Conservation (phyloP, 2,113 vertebrate genomes). For the Crotalus viridis region DNA sequence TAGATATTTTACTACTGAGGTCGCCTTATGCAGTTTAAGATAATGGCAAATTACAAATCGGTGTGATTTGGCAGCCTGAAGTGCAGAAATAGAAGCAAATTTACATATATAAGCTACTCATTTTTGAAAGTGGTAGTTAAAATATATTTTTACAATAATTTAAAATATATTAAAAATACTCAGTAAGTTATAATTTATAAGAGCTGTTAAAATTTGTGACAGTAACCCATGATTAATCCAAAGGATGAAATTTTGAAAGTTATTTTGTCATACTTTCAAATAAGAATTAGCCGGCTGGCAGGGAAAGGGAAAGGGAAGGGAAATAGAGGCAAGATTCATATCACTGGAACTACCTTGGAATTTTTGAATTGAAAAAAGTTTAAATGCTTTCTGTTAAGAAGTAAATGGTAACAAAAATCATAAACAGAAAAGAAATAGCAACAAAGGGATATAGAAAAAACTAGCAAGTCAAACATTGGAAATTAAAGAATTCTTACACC, state of each 20-base stretch:
- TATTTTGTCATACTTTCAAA: background rate
- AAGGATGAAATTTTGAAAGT: background rate
- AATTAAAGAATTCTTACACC: background rate
- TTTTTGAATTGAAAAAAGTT: background rate
- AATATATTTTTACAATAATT: background rate
- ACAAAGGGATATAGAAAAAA: background rate
- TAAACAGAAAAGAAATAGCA: background rate
- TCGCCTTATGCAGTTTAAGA: background rate
- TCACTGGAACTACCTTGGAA: too few species aligned
- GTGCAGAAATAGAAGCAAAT: background rate
- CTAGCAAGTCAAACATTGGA: background rate
- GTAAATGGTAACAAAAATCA: background rate
- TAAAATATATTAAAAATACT: background rate
- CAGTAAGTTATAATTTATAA: background rate
- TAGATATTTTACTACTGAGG: background rate
- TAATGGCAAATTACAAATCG: background rate
- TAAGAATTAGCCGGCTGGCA: background rate
- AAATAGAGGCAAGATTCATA: background rate
- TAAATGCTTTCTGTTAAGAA: background rate
- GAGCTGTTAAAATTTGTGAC: background rate
- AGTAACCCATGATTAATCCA: background rate
- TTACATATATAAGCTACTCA: background rate
- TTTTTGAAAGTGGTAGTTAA: background rate
- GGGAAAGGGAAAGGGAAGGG: background rate
- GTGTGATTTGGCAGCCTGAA: background rate